Percentiles rank a stretch among this genome's conserved stretches.
Conservation (phyloP, 2,797 vertebrate genomes). For the Morelia viridis region DNA sequence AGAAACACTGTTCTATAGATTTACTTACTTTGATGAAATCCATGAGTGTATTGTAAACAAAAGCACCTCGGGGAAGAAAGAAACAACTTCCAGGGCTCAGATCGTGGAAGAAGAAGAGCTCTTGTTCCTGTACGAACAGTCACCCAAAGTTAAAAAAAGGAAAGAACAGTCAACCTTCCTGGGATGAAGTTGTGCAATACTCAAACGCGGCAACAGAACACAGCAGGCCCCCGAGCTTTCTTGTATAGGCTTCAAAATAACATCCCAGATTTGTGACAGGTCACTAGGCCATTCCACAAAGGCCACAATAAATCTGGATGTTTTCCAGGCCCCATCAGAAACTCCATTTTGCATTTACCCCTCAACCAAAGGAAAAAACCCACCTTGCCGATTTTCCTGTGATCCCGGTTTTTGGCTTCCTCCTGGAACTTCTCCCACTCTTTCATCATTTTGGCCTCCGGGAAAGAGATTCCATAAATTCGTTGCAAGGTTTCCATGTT, state of each 20-base stretch:
- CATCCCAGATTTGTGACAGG: background rate
- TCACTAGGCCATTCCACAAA: background rate
- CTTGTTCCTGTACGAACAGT: constrained; percentile 82
- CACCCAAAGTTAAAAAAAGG: background rate
- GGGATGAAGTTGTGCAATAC: background rate
- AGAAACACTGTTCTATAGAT: background rate
- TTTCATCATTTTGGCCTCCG: constrained; percentile 90
- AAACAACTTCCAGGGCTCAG: constrained; percentile 96
- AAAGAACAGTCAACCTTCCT: background rate
- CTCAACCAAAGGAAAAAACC: background rate
- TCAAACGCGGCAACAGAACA: background rate
- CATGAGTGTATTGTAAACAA: constrained; percentile 88
- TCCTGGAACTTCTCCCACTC: constrained; percentile 93
- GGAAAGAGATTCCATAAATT: constrained; percentile 94
- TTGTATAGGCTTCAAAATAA: background rate
- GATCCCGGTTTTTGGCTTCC: constrained; percentile 89
- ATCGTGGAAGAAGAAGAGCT: constrained; percentile 97
- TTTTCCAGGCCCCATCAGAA: background rate
- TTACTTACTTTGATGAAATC: constrained; percentile 89
- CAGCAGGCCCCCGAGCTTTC: background rate
- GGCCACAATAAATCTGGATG: background rate
- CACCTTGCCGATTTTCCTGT: constrained; percentile 95
- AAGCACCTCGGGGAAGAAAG: constrained; percentile 90
- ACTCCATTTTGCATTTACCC: too few species aligned
- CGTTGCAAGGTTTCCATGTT: constrained; percentile 93